phyloP scores from a whole-genome alignment of 2,888 invertebrate genomes.

The Xestia ashworthii region DNA sequence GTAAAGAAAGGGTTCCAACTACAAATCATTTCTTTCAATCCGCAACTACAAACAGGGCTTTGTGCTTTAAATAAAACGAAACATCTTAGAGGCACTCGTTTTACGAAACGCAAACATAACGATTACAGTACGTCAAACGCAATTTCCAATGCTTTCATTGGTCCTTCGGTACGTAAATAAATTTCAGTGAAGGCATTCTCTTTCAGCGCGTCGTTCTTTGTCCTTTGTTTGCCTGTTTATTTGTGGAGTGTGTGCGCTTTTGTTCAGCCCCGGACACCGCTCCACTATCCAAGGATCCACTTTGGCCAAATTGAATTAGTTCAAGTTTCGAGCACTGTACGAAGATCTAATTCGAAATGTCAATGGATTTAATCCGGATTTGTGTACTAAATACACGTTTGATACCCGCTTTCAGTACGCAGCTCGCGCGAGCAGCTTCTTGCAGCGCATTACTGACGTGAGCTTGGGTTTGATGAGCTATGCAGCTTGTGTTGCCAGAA shows the following conservation, averaged over 20 bases:
- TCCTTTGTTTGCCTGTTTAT: slow-evolving; percentile 74
- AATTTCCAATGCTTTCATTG: slow-evolving; percentile 72
- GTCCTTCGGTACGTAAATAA: slow-evolving; percentile 74
- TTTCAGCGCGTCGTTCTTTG: slow-evolving; percentile 73
- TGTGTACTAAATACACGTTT: slow-evolving; percentile 70
- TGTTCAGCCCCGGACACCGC: slow-evolving; percentile 71
- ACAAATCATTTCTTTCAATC: slow-evolving; percentile 47
- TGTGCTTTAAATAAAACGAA: slow-evolving; percentile 61
- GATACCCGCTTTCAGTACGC: slow-evolving; percentile 35
- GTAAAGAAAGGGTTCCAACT: slow-evolving; percentile 43
- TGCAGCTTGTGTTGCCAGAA: not conserved
- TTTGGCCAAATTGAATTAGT: slow-evolving; percentile 83
- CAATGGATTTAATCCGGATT: slow-evolving; percentile 87
- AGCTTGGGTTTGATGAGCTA: slow-evolving; percentile 26
- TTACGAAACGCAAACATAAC: slow-evolving; percentile 63
- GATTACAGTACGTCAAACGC: slow-evolving; percentile 69
- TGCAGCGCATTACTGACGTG: slow-evolving; percentile 21
- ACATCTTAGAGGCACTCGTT: slow-evolving; percentile 60
- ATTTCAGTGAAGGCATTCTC: slow-evolving; percentile 73
- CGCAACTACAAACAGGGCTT: slow-evolving; percentile 44
- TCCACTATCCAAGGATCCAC: slow-evolving; percentile 77
- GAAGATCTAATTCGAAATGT: slow-evolving; percentile 82
- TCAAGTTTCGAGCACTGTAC: slow-evolving; percentile 73
- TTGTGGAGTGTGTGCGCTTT: slow-evolving; percentile 76
- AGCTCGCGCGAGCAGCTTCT: slow-evolving; percentile 39